Base-by-base conservation (phyloP, 1,140 invertebrate species). In the Drosophila parvula region DNA sequence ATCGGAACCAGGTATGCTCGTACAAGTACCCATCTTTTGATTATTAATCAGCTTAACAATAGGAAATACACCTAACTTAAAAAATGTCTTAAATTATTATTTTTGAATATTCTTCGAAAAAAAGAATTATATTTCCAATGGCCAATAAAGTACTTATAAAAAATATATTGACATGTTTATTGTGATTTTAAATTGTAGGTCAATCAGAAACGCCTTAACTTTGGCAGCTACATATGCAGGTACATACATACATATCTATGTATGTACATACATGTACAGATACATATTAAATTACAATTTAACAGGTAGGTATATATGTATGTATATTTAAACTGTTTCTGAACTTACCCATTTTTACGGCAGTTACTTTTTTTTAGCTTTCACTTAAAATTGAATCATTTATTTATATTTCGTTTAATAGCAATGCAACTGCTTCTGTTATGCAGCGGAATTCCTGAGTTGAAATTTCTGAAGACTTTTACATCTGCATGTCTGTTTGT, bases 401-500 rank as follows among this genome's bases (percentile, higher is more conserved):
- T 67, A 69, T 53, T 69, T 67, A 67, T 53, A n/a, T 38, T 38
- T 67, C 27, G 27, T 32, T 11, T 50, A 64, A 27, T 51, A 27
- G n/a, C 38, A 38, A 38, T 67, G 62, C 47, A 69, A 45, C n/a
- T 51, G 16, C 14, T 16, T 45, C 30, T 56, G 11, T 41, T 28
- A 40, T 55, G 62, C 61, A 68, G 62, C 38, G 65, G 38, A 44
- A 67, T 69, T 69, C n/a, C 1, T 18, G 64, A 22, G 30, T 30
- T 69, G 22, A 28, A 67, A 48, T 68, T 63, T 63, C 12, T 50
- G 44, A 67, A 69, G 30, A 34, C 65, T 67, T 68, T 69, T 69
- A 63, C 60, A 64, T 51, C 14, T 68, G 47, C 14, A 50, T 18
- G 59, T 28, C n/a, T n/a, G 36, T 43, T 30, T 69, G 61, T 69